These are phyloP conservation scores for Rhinopomastus cyanomelas DNA, from an alignment of 2,113 vertebrate genomes.

Conservation along the genomic window DNA sequence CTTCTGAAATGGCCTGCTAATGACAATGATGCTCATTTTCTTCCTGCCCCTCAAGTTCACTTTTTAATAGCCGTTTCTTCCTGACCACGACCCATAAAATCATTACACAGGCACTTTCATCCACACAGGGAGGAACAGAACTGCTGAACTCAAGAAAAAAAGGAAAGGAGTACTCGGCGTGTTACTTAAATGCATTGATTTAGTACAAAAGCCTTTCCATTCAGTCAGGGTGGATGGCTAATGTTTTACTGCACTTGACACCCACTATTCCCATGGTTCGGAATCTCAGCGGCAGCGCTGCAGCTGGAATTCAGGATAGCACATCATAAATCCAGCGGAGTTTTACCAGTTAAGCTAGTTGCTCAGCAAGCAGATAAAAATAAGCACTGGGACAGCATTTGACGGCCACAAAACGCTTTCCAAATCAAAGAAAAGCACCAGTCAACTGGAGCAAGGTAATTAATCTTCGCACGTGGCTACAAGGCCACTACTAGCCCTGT, in stretches of 20 bases:
- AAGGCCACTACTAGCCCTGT: constrained; percentile 25
- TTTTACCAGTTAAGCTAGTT: constrained; percentile 66
- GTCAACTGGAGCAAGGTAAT: constrained; percentile 53
- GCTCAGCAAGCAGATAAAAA: constrained; percentile 58
- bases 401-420: constrained; percentile 54
- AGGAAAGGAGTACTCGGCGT: constrained; percentile 43
- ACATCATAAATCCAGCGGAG: constrained; percentile 64
- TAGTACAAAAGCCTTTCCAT: constrained; percentile 64
- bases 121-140: constrained; percentile 55
- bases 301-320: constrained; percentile 49
- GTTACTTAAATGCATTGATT: constrained; percentile 69
- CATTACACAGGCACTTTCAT: constrained; percentile 69
- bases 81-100: constrained; percentile 66
- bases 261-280: constrained; percentile 46
- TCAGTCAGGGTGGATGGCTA: constrained; percentile 65
- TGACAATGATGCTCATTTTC: constrained; percentile 65
- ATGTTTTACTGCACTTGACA: constrained; percentile 70
- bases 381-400: constrained; percentile 59
- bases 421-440: constrained; percentile 62
- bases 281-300: constrained; percentile 56
- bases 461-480: constrained; percentile 51
- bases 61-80: constrained; percentile 69
- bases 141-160: constrained; percentile 66
- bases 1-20: constrained; percentile 36
- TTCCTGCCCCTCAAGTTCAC: constrained; percentile 58